Evolutionary conservation across 2,797 vertebrate species (phyloP).

Genomic region (Gymnoscopelus microlampas): DNA sequence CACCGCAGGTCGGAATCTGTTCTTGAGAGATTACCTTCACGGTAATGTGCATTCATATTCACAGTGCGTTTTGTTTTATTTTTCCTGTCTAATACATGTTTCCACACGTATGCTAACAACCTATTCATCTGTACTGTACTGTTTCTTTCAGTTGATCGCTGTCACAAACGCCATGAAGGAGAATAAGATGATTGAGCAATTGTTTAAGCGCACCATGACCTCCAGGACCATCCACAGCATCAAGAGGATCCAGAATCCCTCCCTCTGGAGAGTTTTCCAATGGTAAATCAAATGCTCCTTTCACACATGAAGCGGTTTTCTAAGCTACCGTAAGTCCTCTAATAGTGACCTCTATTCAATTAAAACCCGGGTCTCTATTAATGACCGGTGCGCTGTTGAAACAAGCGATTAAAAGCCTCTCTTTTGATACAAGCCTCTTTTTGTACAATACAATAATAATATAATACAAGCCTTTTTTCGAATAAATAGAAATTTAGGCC

Average conservation of each 20-base stretch:
- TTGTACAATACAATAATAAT: too few species aligned
- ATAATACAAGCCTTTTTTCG: too few species aligned
- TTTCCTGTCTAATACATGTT: not conserved
- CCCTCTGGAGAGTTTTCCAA: constrained; percentile 87
- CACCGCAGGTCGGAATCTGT: too few species aligned
- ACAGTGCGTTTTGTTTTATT: not conserved
- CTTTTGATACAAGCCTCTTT: too few species aligned
- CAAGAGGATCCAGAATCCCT: constrained; percentile 87
- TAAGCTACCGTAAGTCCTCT: too few species aligned
- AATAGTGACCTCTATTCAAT: too few species aligned
- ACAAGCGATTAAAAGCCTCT: too few species aligned
- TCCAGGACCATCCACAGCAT: constrained; percentile 74
- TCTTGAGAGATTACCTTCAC: constrained; percentile 85
- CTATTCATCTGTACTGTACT: constrained; percentile 5
- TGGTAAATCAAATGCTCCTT: constrained; percentile 78
- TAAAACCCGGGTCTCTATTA: too few species aligned
- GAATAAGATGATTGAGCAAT: constrained; percentile 74
- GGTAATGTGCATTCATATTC: constrained; percentile 72
- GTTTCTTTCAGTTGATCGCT: constrained; percentile 65
- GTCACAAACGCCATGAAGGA: constrained; percentile 79
- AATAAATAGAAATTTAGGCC: too few species aligned
- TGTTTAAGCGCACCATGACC: constrained; percentile 86
- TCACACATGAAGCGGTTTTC: too few species aligned
- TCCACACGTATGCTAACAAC: not conserved
- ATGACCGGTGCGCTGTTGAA: too few species aligned